Conservation (phyloP, 2,113 vertebrate species). For the Oryzias melastigma region DNA sequence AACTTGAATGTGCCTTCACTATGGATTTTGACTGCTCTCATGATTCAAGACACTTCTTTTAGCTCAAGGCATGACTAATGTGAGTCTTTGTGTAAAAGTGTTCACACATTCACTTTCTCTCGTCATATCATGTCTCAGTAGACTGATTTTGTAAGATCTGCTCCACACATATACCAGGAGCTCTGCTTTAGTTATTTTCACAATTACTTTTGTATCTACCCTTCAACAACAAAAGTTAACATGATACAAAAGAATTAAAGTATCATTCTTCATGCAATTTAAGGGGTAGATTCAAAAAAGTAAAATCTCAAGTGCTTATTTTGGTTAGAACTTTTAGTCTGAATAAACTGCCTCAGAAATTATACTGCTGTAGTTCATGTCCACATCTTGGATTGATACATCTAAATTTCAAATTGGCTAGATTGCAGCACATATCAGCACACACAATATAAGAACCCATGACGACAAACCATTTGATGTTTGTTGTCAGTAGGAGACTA, state of each 20-base stretch:
- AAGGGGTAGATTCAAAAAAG: not conserved
- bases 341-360: slow-evolving; percentile 3
- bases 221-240: not conserved
- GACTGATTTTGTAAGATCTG: not conserved
- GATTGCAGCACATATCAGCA: slow-evolving; percentile 18
- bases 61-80: slow-evolving; percentile 25
- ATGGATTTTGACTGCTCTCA: slow-evolving; percentile 21
- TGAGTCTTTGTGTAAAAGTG: slow-evolving; percentile 1
- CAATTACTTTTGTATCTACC: too few relatives aligned
- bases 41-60: not conserved
- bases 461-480: slow-evolving; percentile 25
- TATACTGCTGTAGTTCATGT: slow-evolving; percentile 60
- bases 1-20: slow-evolving; percentile 29
- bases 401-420: too few relatives aligned
- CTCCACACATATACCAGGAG: not conserved
- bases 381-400: slow-evolving; percentile 49
- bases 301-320: slow-evolving; percentile 9
- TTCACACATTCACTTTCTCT: slow-evolving; percentile 1
- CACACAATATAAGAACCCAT: slow-evolving; percentile 13
- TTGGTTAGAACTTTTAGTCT: slow-evolving; percentile 5
- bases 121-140: not conserved
- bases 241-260: not conserved
- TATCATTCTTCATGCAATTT: not conserved
- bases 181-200: too few relatives aligned
- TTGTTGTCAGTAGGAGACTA: slow-evolving; percentile 34